These are phyloP conservation scores for Tapirus indicus DNA, from an alignment of 2,797 vertebrate species.

Conservation along the genomic window DNA sequence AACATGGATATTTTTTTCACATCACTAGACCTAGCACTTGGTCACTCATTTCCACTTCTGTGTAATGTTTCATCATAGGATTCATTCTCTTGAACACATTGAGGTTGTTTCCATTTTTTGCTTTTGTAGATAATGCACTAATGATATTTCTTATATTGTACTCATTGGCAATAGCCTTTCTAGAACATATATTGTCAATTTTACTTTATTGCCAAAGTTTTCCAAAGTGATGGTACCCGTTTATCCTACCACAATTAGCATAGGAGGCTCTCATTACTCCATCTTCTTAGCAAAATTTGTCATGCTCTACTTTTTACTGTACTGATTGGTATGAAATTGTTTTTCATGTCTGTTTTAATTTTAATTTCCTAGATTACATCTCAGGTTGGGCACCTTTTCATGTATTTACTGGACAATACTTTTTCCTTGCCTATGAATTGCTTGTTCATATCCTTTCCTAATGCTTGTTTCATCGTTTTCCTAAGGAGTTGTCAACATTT, in stretches of 20 bases:
- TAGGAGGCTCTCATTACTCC: not conserved
- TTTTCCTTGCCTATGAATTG: not conserved
- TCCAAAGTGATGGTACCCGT: not conserved
- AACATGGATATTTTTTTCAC: not conserved
- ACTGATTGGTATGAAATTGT: not conserved
- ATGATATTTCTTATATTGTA: not conserved
- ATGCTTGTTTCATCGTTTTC: not conserved
- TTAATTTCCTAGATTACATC: not conserved
- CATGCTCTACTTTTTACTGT: not conserved
- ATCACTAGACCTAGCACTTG: not conserved
- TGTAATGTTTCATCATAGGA: not conserved
- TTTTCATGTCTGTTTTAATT: not conserved
- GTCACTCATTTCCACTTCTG: not conserved
- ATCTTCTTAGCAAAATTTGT: not conserved
- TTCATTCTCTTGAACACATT: not conserved
- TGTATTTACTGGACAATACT: not conserved
- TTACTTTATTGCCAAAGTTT: constrained; percentile 22
- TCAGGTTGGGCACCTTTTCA: not conserved
- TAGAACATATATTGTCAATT: not conserved
- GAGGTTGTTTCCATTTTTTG: not conserved
- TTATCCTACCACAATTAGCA: not conserved
- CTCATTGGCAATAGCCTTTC: not conserved
- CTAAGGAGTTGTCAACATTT: constrained; percentile 21
- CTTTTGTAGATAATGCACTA: not conserved
- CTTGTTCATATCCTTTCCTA: not conserved